phyloP scores from a whole-genome alignment of 2,113 vertebrate genomes.

The Cheirogaleus medius region DNA sequence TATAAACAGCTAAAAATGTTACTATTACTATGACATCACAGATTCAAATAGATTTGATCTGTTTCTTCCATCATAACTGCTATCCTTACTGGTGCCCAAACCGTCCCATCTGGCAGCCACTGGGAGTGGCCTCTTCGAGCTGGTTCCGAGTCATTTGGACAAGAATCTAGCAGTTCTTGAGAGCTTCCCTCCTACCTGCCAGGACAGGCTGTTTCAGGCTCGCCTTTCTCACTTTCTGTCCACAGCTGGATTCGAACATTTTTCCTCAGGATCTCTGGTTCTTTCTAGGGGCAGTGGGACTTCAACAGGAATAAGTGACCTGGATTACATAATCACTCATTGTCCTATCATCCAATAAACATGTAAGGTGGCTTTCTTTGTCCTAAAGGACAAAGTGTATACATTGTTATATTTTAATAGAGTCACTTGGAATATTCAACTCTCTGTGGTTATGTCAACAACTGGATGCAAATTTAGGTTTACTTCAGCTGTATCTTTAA shows the following conservation, averaged over 20 bases:
- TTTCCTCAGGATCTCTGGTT: background rate
- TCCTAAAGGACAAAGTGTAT: background rate
- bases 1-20: background rate
- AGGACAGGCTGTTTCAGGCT: background rate
- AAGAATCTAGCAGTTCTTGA: background rate
- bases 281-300: background rate
- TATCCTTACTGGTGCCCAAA: background rate
- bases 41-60: background rate
- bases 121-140: background rate
- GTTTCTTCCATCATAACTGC: background rate
- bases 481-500: background rate
- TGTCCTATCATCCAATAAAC: background rate
- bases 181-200: fast-evolving
- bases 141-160: background rate
- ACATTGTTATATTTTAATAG: background rate
- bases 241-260: background rate
- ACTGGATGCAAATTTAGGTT: background rate
- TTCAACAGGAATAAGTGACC: background rate
- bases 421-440: background rate
- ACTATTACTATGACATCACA: background rate
- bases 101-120: background rate
- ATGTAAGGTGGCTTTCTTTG: background rate
- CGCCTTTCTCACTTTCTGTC: background rate
- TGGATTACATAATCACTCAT: background rate
- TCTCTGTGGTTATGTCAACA: background rate